Evolutionary conservation across 2,113 vertebrate genomes (phyloP), one percentile per base, ranked within the genome.

Genomic region (Mellivora capensis): DNA sequence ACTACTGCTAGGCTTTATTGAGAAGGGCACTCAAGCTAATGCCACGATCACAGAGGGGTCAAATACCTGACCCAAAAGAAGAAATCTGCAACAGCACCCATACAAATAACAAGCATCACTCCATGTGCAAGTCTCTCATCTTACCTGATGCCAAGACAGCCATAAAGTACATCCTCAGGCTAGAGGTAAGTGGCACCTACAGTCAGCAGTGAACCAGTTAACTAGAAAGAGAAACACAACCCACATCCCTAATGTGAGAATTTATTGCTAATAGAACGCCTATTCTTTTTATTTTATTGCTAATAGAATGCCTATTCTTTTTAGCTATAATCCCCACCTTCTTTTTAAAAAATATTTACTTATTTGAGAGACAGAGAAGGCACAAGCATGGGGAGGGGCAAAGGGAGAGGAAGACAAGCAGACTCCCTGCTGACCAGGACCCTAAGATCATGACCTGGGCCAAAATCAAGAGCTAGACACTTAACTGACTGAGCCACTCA

Each of bases 261-360:
- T 7, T 90, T 57, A 94, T 62, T 95, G 67, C 61, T 87, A 90
- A 77, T 95, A 90, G 81, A 96, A 94, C 69, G 27, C 17, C 21
- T 96, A 39, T n/a, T 84, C 17, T 49, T 91, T 97, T 90, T 83
- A 94, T n/a, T 7, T 90, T 57, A 94, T 62, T 95, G 67, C 61
- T 87, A 90, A 77, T 95, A 90, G 81, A 96, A 94, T 67, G 27
- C 17, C 21, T 96, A 39, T n/a, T 84, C 17, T 49, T 91, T 97
- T 90, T 83, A 94, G 57, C 92, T 94, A 96, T 44, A 94, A 81
- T 90, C n/a, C 14, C 12, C 47, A 92, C 39, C 25, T 54, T 90
- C 61, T 69, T 69, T 69, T 37, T 9, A 21, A 69, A 69, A 69
- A n/a, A 69, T 18, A 69, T 69, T 18, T 67, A 67, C 17, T 31